These are phyloP conservation scores for Stomatorhinus ivindoensis DNA, from an alignment of 2,113 vertebrate species.

Conservation along the genomic window DNA sequence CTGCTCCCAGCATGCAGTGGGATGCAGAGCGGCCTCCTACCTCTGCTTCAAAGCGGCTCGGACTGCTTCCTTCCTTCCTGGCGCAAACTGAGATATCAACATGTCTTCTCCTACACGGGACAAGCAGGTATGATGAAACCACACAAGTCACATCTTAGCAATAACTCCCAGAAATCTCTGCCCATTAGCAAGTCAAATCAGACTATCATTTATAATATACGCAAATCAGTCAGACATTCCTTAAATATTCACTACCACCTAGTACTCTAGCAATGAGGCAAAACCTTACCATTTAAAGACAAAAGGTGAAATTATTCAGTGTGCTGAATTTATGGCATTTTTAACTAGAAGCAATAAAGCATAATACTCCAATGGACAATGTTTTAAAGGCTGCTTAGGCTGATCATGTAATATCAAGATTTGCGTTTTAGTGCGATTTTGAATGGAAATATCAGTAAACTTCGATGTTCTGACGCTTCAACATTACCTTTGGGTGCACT, in stretches of 20 bases:
- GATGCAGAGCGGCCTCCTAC: constrained; percentile 48
- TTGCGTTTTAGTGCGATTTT: not conserved
- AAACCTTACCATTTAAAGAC: not conserved
- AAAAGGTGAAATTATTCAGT: not conserved
- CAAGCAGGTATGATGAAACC: not conserved
- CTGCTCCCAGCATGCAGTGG: not conserved
- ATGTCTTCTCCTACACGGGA: constrained; percentile 58
- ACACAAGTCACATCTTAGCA: not conserved
- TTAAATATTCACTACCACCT: not conserved
- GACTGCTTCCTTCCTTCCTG: constrained; percentile 67
- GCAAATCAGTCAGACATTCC: not conserved
- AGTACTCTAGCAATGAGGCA: not conserved
- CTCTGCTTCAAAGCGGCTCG: constrained; percentile 71
- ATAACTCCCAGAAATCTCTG: not conserved
- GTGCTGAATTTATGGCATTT: not conserved
- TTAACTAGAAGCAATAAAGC: not conserved
- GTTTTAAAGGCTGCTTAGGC: not conserved
- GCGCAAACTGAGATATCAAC: constrained; percentile 67
- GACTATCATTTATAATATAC: not conserved
- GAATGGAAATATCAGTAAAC: not conserved
- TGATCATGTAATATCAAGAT: not conserved
- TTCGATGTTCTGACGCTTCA: not conserved
- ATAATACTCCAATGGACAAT: not conserved
- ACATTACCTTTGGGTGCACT: constrained; percentile 48
- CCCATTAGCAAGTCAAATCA: not conserved